Percentiles rank a stretch among this genome's conserved stretches.
Evolutionary conservation across 2,113 vertebrate species (phyloP).

Genomic region (Cryptotis parvus): DNA sequence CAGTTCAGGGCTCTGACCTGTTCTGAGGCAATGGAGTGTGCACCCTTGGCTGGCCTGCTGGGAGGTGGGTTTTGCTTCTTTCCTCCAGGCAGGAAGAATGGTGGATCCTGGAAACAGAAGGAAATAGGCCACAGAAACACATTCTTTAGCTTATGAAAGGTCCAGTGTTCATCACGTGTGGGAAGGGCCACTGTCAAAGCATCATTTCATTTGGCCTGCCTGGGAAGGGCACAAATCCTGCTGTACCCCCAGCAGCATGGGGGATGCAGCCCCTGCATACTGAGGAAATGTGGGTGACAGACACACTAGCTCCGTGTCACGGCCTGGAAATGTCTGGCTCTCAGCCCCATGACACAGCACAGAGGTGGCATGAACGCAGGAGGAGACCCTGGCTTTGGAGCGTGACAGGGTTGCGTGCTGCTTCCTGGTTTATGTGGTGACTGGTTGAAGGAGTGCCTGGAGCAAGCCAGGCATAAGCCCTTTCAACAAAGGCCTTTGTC

Average conservation of each 20-base stretch:
- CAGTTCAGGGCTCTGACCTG: not conserved
- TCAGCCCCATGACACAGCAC: not conserved
- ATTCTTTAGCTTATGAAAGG: not conserved
- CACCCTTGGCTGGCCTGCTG: not conserved
- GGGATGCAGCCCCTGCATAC: not conserved
- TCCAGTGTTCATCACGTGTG: not conserved
- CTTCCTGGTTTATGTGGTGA: not conserved
- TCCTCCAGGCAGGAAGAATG: not conserved
- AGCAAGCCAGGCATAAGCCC: conserved; percentile 48
- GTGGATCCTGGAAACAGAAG: not conserved
- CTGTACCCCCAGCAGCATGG: not conserved
- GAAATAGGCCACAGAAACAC: not conserved
- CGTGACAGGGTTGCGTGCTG: not conserved
- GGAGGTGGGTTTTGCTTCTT: not conserved
- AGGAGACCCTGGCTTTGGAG: not conserved
- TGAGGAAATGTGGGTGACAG: not conserved
- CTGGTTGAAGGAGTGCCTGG: conserved; percentile 8
- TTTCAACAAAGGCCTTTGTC: conserved; percentile 68
- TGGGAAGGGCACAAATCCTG: no score
- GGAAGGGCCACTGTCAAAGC: not conserved
- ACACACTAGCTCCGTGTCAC: not conserved
- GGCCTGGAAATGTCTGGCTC: not conserved
- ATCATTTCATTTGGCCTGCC: not conserved
- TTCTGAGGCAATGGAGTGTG: not conserved
- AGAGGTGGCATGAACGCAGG: no score